Evolutionary conservation across 1,140 invertebrate genomes (phyloP), one percentile per base, ranked within the genome.

Genomic region (Dufourea novaeangliae): DNA sequence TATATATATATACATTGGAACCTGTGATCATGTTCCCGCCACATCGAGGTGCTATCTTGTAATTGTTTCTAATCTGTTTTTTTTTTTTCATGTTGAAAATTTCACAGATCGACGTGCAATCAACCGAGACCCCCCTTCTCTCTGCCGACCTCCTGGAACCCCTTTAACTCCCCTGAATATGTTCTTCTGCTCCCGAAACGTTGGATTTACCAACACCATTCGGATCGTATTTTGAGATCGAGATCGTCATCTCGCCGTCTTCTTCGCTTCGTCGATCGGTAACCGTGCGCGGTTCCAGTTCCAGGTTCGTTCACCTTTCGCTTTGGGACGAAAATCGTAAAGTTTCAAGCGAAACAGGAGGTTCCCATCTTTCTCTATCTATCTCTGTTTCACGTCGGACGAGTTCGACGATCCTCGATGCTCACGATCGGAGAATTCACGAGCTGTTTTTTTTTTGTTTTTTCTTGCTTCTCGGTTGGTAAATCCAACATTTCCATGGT

Each of bases 51-150:
- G 39, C 29, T 75, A 69, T 46, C 62, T 56, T 50, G 27, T 62
- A 64, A 71, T 69, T 67, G 62, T 66, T n/a, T 81, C 27, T 81
- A 78, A 78, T 73, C 39, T 72, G 12, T 62, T 12, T 59, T 77
- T 78, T 72, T 6, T 62, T 12, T 59, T 77, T 78, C 75, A 57
- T 78, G 56, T 78, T 71, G 75, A 41, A 59, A 69, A 69, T 78
- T 81, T 72, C 62, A 80, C 75, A 77, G 75, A 71, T 77, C 75
- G 44, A 63, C 67, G 34, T 77, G 44, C 22, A 20, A 54, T 46
- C 34, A 27, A 70, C 56, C 2, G 29, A 39, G n/a, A 22, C n/a
- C 22, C 17, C 37, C 20, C 29, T 1, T 27, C 66, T 12, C 34
- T 22, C 3, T 7, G 10, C 7, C 44, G 1, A 0, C 46, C 46